Percentiles rank a stretch among this genome's conserved stretches.
phyloP scores from a whole-genome alignment of 1,140 invertebrate genomes.

The Heliconius hewitsoni region DNA sequence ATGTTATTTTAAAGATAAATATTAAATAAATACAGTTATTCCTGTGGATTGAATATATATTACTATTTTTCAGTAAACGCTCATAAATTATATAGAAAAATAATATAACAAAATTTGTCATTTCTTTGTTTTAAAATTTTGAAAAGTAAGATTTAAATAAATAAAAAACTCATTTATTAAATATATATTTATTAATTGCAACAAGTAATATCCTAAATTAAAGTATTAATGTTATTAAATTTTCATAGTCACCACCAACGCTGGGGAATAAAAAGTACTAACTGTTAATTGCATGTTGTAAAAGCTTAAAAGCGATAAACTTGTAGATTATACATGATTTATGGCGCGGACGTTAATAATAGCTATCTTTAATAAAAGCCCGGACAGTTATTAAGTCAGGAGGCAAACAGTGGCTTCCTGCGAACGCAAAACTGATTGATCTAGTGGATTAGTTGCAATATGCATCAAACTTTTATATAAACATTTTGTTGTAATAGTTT shows the following conservation, averaged over 20 bases:
- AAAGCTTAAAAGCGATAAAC: conserved; percentile 17
- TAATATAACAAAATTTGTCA: no score
- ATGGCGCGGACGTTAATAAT: conserved; percentile 16
- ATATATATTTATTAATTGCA: no score
- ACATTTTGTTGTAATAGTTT: background rate
- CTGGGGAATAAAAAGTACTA: background rate
- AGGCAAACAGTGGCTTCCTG: conserved; percentile 15
- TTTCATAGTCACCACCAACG: background rate
- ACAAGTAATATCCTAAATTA: background rate
- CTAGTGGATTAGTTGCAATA: conserved; percentile 11
- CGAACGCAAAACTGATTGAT: conserved; percentile 16
- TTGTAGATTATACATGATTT: conserved; percentile 18
- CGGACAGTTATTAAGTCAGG: conserved; percentile 18
- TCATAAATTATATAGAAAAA: no score
- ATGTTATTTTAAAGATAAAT: no score
- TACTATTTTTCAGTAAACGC: no score
- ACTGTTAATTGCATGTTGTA: conserved; percentile 11
- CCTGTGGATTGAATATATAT: no score
- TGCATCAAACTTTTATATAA: conserved; percentile 8
- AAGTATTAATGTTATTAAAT: background rate
- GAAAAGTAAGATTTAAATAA: no score
- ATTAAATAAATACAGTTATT: no score
- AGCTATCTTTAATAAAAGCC: conserved; percentile 17
- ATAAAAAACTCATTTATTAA: no score
- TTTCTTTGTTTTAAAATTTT: no score